Percentiles rank a stretch among this genome's conserved stretches.
Conservation (phyloP, 2,113 vertebrate species). For the Takifugu flavidus region DNA sequence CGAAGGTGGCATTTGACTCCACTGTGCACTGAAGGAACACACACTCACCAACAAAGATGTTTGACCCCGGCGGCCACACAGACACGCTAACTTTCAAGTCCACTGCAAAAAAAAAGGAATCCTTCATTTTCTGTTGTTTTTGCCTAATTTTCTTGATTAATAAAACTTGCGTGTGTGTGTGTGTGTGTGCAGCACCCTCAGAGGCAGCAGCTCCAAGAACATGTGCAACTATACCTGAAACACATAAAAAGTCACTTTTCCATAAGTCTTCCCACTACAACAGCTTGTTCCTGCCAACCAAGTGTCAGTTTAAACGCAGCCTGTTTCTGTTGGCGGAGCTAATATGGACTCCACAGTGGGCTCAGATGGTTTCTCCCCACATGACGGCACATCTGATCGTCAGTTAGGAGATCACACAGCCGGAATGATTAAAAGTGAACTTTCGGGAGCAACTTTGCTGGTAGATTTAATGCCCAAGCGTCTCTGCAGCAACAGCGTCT, state of each 20-base stretch:
- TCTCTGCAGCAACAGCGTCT: not conserved
- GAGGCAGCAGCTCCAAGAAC: constrained; percentile 10
- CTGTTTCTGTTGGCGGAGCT: constrained; percentile 1
- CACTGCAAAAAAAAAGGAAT: constrained; percentile 30
- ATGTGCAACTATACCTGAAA: constrained; percentile 54
- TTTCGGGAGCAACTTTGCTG: not conserved
- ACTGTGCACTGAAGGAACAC: constrained; percentile 51
- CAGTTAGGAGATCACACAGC: constrained; percentile 14
- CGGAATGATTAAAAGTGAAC: not conserved
- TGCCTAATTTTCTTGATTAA: not conserved
- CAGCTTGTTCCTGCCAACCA: not conserved
- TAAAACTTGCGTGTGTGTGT: not conserved
- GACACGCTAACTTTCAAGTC: constrained; percentile 26
- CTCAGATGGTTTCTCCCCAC: constrained; percentile 21
- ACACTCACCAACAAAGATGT: constrained; percentile 49
- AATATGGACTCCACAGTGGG: constrained; percentile 10
- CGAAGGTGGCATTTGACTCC: constrained; percentile 11
- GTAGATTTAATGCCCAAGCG: not conserved
- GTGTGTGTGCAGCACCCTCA: constrained; percentile 35
- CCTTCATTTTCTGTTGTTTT: not conserved
- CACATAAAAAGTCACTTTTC: constrained; percentile 4
- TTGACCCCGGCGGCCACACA: constrained; percentile 52
- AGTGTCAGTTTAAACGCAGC: not conserved
- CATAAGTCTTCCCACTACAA: not conserved
- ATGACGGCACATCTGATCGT: constrained; percentile 19